These are phyloP conservation scores for Hoplodrina ambigua DNA, from an alignment of 2,888 invertebrate species.

Conservation along the genomic window DNA sequence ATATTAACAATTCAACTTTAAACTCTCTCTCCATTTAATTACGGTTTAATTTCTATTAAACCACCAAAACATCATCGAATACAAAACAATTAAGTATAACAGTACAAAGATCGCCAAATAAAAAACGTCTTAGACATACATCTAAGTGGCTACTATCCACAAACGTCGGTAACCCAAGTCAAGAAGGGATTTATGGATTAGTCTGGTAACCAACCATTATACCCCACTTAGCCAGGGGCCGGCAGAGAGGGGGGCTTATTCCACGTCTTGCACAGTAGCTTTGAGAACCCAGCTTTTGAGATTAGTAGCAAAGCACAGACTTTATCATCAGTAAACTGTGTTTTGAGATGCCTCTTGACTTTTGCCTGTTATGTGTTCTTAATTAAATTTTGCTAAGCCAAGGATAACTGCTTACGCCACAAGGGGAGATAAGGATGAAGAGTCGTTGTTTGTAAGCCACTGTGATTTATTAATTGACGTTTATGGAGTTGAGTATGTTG, in stretches of 20 bases:
- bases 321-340: constrained; percentile 59
- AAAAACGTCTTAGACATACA: constrained; percentile 46
- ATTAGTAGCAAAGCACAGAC: constrained; percentile 61
- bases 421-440: constrained; percentile 43
- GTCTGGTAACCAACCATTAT: constrained; percentile 67
- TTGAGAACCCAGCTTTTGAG: constrained; percentile 59
- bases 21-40: neutral
- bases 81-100: constrained; percentile 29
- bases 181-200: constrained; percentile 68
- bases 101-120: constrained; percentile 38
- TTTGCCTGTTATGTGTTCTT: constrained; percentile 43
- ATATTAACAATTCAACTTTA: too few species aligned
- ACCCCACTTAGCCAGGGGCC: constrained; percentile 63
- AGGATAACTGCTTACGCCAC: constrained; percentile 40
- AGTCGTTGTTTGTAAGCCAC: constrained; percentile 15
- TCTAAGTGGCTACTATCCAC: constrained; percentile 45
- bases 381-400: constrained; percentile 56
- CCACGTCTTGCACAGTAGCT: constrained; percentile 64
- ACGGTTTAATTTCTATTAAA: neutral
- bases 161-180: constrained; percentile 62
- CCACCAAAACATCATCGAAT: neutral
- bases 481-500: constrained; percentile 7
- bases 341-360: constrained; percentile 57
- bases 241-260: constrained; percentile 63
- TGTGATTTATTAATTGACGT: constrained; percentile 31